Conservation (phyloP, 1,140 invertebrate genomes). For the Asobara japonica region DNA sequence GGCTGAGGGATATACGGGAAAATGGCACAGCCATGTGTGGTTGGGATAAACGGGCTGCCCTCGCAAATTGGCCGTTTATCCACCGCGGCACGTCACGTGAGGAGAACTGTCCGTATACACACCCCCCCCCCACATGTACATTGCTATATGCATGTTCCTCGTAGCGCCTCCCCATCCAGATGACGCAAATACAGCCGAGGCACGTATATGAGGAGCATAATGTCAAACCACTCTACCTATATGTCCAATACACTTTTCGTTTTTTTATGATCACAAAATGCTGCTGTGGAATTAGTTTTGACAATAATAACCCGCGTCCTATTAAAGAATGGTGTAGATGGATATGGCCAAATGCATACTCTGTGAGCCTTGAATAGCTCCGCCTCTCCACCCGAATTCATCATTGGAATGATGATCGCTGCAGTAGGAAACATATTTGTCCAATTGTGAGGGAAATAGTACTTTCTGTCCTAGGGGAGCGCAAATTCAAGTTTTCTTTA, state of each 20-base stretch:
- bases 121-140: constrained; percentile 5
- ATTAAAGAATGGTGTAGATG: too few relatives aligned
- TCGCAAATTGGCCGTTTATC: constrained; percentile 15
- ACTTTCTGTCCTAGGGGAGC: too few relatives aligned
- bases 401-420: too few relatives aligned
- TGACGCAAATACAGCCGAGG: neutral
- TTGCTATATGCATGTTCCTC: neutral
- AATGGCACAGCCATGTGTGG: neutral
- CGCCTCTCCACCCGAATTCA: too few relatives aligned
- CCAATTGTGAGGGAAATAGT: too few relatives aligned
- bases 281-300: neutral
- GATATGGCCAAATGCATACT: too few relatives aligned
- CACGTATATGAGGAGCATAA: constrained; percentile 1
- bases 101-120: neutral
- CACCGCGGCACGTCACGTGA: constrained; percentile 7
- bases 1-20: neutral
- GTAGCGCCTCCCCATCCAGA: neutral
- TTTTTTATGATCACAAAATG: neutral
- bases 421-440: too few relatives aligned
- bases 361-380: too few relatives aligned
- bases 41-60: neutral
- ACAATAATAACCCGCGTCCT: too few relatives aligned
- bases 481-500: too few relatives aligned
- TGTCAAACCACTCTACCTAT: constrained; percentile 7
- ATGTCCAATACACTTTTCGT: neutral